phyloP scores from a whole-genome alignment of 2,888 invertebrate genomes.

The Unio pictorum region DNA sequence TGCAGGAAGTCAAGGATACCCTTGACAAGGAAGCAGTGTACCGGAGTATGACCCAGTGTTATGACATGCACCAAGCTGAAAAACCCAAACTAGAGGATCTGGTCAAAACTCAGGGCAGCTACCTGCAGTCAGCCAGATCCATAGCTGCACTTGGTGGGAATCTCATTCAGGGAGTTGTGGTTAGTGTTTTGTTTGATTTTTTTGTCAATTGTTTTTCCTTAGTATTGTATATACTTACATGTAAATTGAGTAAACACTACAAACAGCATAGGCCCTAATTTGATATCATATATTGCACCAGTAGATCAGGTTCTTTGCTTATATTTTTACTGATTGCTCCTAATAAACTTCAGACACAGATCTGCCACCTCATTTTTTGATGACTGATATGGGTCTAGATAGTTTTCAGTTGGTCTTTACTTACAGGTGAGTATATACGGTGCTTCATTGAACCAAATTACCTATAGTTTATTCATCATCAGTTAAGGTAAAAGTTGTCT shows the following conservation, averaged over 20 bases:
- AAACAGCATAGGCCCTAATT: not conserved
- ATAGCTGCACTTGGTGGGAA: constrained; percentile 61
- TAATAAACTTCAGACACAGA: too few relatives aligned
- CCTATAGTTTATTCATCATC: too few relatives aligned
- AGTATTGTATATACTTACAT: not conserved
- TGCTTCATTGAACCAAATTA: too few relatives aligned
- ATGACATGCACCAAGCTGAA: constrained; percentile 64
- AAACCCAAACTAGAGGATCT: constrained; percentile 53
- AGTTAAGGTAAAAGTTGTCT: too few relatives aligned
- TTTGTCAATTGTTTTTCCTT: too few relatives aligned
- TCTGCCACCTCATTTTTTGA: too few relatives aligned
- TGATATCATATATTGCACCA: too few relatives aligned
- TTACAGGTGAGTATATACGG: too few relatives aligned
- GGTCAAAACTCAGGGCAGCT: constrained; percentile 41
- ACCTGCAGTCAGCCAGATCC: constrained; percentile 62
- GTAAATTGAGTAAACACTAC: not conserved
- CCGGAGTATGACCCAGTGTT: constrained; percentile 67
- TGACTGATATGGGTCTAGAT: too few relatives aligned
- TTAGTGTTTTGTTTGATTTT: constrained; percentile 17
- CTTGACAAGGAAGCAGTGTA: constrained; percentile 69
- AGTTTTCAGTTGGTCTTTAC: too few relatives aligned
- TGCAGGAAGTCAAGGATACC: constrained; percentile 70
- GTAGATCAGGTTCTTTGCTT: too few relatives aligned
- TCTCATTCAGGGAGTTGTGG: constrained; percentile 60
- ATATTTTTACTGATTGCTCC: too few relatives aligned